A percentile compares a stretch with the other conserved stretches of the same genome.
These are phyloP conservation scores for Lepus europaeus DNA, from an alignment of 2,113 vertebrate genomes.

Conservation along the genomic window DNA sequence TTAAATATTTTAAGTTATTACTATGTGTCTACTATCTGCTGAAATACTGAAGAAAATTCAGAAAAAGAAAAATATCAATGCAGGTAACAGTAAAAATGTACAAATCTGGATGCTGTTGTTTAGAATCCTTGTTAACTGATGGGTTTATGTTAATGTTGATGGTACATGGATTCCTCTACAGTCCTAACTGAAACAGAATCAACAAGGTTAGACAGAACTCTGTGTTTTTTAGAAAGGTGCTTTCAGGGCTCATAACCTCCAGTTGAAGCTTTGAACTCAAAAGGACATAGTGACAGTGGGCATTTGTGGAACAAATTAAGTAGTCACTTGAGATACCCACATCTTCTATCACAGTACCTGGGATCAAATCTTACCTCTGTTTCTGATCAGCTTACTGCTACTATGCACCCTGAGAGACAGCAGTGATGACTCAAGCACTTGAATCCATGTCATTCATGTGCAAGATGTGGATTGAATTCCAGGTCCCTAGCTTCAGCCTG, in stretches of 20 bases:
- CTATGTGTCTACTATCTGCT: background rate
- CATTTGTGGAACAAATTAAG: too few relatives aligned
- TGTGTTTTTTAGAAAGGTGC: background rate
- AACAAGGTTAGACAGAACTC: background rate
- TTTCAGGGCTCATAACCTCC: background rate
- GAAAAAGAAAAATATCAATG: slow-evolving; percentile 15
- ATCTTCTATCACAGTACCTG: too few relatives aligned
- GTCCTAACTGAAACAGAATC: background rate
- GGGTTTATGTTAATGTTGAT: background rate
- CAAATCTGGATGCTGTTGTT: background rate
- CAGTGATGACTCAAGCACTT: too few relatives aligned
- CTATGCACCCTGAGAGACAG: too few relatives aligned
- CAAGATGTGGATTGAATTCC: too few relatives aligned
- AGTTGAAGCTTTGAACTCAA: background rate
- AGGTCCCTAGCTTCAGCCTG: too few relatives aligned
- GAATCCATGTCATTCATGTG: too few relatives aligned
- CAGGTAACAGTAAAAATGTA: background rate
- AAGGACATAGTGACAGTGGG: background rate
- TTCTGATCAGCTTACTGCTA: too few relatives aligned
- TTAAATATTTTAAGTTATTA: background rate
- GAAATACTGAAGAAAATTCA: background rate
- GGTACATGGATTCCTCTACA: background rate
- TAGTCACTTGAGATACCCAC: too few relatives aligned
- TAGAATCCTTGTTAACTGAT: background rate
- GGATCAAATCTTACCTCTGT: too few relatives aligned